Base-by-base conservation (phyloP, 2,888 invertebrate genomes). In the Homarus gammarus region DNA sequence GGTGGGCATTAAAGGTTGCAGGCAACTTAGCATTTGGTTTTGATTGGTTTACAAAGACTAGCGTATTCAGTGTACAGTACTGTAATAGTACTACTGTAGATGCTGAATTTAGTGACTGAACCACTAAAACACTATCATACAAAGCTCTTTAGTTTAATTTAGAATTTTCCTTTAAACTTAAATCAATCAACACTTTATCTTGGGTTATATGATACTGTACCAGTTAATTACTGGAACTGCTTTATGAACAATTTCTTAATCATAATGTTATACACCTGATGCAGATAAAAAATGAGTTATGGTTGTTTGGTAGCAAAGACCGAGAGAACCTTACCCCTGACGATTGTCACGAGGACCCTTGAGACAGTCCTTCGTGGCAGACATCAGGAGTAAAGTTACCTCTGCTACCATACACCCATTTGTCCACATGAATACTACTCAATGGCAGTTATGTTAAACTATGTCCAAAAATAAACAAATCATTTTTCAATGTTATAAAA, bases 61-160 rank as follows among this genome's bases (percentile, higher is more conserved):
- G 75, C 44, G 75, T 75, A 44, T 75, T n/a, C 75, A 75, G 75
- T 44, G n/a, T 75, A 75, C 75, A n/a, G n/a, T n/a, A n/a, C n/a
- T n/a, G n/a, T n/a, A n/a, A n/a, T 44, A 44, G 75, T n/a, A 27
- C 18, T 75, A 44, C n/a, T 12, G 75, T 33, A 75, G 27, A 44
- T 27, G 44, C 31, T 44, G 33, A 75, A 27, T 44, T 44, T 44
- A 10, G 27, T 40, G 40, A 75, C 44, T 75, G 31, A 75, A n/a
- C n/a, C 75, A 75, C 27, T 75, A 64, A 64, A 8, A 22, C 3
- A 27, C 22, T 56, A 22, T 56, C 22, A 56, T 3, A 56, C 22
- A 56, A 56, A 12, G 18, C 56, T 18, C 22, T 56, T 22, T 56
- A 56, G 3, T 56, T 22, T 22, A 56, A 22, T 3, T 56, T 8